Conservation (phyloP, 2,113 vertebrate species). For the Myanophis thanlyinensis region DNA sequence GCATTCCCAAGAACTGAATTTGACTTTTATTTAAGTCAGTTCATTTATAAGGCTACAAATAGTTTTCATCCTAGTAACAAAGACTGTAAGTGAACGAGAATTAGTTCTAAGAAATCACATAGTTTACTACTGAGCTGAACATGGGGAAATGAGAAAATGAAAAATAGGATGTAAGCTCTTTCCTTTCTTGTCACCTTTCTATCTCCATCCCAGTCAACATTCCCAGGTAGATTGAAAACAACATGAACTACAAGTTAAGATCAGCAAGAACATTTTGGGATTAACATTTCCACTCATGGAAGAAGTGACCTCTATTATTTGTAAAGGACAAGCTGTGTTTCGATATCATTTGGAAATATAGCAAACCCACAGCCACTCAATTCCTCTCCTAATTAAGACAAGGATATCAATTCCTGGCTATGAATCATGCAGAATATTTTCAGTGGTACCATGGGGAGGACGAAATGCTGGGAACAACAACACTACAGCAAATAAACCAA, state of each 20-base stretch:
- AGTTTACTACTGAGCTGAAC: background rate
- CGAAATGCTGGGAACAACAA: background rate
- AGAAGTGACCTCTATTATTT: background rate
- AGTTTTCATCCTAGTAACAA: background rate
- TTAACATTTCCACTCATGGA: background rate
- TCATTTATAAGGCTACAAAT: background rate
- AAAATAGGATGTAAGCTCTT: background rate
- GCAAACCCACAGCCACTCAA: conserved; percentile 8
- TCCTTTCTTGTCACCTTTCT: background rate
- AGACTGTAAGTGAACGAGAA: background rate
- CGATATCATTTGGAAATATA: background rate
- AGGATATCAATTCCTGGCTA: background rate
- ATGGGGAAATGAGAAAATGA: background rate
- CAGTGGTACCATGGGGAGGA: conserved; percentile 16
- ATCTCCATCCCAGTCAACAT: background rate
- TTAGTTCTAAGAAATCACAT: background rate
- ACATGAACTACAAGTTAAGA: background rate
- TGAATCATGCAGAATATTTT: conserved; percentile 20
- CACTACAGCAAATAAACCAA: conserved; percentile 20
- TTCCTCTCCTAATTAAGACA: conserved; percentile 27
- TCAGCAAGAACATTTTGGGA: background rate
- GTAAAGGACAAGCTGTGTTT: background rate
- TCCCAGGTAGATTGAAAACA: background rate
- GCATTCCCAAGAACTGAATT: background rate
- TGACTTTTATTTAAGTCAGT: background rate